These are phyloP conservation scores for Pristiophorus japonicus DNA, from an alignment of 2,113 vertebrate species.

Conservation along the genomic window DNA sequence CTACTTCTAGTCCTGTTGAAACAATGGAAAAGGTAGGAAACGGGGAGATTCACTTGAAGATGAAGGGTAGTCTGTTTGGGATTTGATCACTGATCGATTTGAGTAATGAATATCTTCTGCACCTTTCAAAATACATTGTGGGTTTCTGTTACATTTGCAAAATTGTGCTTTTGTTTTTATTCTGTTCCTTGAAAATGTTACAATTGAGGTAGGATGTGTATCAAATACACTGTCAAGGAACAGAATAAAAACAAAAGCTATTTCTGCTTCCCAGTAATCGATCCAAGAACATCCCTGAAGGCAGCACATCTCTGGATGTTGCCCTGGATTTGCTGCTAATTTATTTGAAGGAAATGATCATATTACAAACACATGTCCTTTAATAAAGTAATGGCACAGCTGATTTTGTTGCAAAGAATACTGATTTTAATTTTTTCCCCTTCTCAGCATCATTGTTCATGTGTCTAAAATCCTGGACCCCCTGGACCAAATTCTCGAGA, in stretches of 20 bases:
- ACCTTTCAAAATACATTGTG: not conserved
- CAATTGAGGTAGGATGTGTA: not conserved
- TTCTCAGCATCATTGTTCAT: conserved; percentile 69
- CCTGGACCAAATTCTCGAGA: conserved; percentile 84
- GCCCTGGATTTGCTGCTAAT: not conserved
- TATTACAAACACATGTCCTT: not conserved
- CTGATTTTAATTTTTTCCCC: not conserved
- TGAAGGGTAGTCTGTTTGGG: not conserved
- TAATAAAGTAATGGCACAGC: not conserved
- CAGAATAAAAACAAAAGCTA: not conserved
- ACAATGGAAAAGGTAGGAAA: conserved; percentile 78
- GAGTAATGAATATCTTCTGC: not conserved
- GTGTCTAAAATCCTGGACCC: conserved; percentile 78
- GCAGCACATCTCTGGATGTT: not conserved
- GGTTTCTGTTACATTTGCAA: not conserved
- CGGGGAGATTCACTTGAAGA: not conserved
- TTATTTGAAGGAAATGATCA: not conserved
- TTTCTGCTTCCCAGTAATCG: not conserved
- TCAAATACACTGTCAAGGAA: not conserved
- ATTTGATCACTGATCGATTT: not conserved
- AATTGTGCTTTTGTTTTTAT: not conserved
- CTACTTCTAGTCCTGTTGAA: conserved; percentile 83
- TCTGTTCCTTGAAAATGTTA: not conserved
- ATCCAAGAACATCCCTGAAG: not conserved
- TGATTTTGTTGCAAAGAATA: not conserved